Conservation (phyloP, 2,113 vertebrate genomes). For the Pleuronectes platessa region DNA sequence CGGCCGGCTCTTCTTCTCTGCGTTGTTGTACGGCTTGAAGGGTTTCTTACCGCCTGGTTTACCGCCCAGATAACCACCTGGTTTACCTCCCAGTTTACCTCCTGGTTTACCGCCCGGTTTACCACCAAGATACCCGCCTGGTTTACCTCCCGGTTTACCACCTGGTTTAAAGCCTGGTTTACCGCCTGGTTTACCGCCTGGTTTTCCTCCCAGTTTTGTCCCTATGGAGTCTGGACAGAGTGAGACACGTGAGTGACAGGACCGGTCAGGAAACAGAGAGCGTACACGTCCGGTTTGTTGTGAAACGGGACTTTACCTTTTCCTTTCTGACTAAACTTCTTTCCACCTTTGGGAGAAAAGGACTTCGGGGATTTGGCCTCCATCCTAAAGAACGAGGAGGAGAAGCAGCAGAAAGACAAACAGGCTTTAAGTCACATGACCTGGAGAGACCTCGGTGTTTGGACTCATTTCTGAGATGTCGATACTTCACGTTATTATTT, state of each 20-base stretch:
- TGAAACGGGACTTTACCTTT: conserved; percentile 67
- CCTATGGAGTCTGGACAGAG: conserved; percentile 63
- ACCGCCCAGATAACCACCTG: conserved; percentile 46
- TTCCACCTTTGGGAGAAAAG: conserved; percentile 70
- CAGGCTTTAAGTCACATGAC: neutral
- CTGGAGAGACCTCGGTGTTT: too few species aligned
- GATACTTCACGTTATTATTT: too few species aligned
- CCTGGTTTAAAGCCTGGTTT: too few species aligned
- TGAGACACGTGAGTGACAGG: neutral
- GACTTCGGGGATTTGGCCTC: conserved; percentile 76
- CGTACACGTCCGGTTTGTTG: neutral
- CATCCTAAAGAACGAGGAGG: conserved; percentile 46
- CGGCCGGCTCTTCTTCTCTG: conserved; percentile 41
- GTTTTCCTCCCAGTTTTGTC: conserved; percentile 64
- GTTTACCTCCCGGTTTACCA: conserved; percentile 11
- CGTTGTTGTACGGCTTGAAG: conserved; percentile 69
- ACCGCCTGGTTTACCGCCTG: conserved; percentile 28
- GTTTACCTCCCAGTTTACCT: conserved; percentile 11
- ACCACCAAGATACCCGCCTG: conserved; percentile 27
- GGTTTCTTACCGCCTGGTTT: conserved; percentile 67
- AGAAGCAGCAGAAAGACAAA: neutral
- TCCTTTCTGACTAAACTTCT: conserved; percentile 73
- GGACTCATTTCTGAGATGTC: too few species aligned
- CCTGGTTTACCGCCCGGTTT: conserved; percentile 48
- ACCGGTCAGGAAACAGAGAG: neutral